Evolutionary conservation across 2,113 vertebrate genomes (phyloP), one percentile per base, ranked within the genome.

Genomic region (Pelmatolapia mariae): DNA sequence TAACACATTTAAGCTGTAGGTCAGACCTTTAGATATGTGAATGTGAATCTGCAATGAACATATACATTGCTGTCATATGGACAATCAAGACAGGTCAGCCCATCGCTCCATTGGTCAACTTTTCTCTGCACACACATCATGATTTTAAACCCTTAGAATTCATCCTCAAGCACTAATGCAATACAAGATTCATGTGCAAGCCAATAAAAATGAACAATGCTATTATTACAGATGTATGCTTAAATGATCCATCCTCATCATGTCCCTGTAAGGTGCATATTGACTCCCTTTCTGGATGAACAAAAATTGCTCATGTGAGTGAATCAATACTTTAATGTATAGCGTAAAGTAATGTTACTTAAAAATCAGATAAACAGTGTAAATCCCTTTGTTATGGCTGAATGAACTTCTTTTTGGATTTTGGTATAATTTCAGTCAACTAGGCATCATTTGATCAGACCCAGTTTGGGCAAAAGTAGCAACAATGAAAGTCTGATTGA

Each of bases 301-400:
- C 3, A 53, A 86, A 93, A 90, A 84, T 89, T 85, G 76, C 82
- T 92, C 85, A 87, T 92, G 85, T 81, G 83, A 88, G 87, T 3
- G 56, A 92, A 94, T 96, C 93, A 88, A 94, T 95, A 93, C 0
- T 22, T 90, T 92, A 90, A 87, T 94, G 93, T 88, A 63, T 68
- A 90, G 78, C 7, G 63, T 90, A 29, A 71, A 86, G 89, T 84
- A 90, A 76, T 80, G 85, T 87, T 89, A 90, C 84, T 29, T 87
- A 33, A 86, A 90, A 88, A 88, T 89, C 56, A 63, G 83, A 91
- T 86, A 80, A 68, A 91, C 50, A 83, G 59, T 80, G 40, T 13
- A 82, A 79, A 59, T 86, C 8, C 10, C 7, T 80, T 26, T 85
- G 19, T 88, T 26, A 84, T 76, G 84, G 38, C 22, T 80, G 63